phyloP scores from a whole-genome alignment of 1,140 invertebrate genomes.

The Brachionus calyciflorus region DNA sequence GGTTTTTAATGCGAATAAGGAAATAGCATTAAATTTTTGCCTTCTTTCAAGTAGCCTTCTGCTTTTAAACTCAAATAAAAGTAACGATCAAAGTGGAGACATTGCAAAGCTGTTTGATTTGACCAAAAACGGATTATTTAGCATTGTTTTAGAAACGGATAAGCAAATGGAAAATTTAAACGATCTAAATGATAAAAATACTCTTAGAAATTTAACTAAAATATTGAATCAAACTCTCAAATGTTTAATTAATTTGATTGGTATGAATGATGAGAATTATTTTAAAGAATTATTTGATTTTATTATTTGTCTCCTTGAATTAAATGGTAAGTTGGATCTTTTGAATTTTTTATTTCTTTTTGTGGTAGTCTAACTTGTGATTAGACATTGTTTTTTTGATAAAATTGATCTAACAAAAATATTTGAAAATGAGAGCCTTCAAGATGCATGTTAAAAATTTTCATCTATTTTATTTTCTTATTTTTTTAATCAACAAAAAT shows the following conservation, averaged over 20 bases:
- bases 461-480: no score
- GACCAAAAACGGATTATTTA: neutral
- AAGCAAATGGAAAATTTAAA: neutral
- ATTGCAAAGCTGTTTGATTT: neutral
- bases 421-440: no score
- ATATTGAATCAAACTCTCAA: neutral
- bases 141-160: neutral
- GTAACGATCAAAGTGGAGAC: neutral
- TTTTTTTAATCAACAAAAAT: no score
- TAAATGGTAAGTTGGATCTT: neutral
- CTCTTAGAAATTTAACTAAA: neutral
- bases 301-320: neutral
- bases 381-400: no score
- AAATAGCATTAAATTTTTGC: slow-evolving; percentile 35
- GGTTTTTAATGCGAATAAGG: slow-evolving; percentile 27
- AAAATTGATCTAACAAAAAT: no score
- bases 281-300: slow-evolving; percentile 12
- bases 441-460: no score
- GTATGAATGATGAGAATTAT: slow-evolving; percentile 11
- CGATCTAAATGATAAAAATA: neutral
- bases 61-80: neutral
- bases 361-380: no score
- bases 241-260: slow-evolving; percentile 19
- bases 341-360: neutral
- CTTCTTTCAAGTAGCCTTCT: neutral